phyloP scores from a whole-genome alignment of 1,140 invertebrate genomes.

The Onthophagus taurus region DNA sequence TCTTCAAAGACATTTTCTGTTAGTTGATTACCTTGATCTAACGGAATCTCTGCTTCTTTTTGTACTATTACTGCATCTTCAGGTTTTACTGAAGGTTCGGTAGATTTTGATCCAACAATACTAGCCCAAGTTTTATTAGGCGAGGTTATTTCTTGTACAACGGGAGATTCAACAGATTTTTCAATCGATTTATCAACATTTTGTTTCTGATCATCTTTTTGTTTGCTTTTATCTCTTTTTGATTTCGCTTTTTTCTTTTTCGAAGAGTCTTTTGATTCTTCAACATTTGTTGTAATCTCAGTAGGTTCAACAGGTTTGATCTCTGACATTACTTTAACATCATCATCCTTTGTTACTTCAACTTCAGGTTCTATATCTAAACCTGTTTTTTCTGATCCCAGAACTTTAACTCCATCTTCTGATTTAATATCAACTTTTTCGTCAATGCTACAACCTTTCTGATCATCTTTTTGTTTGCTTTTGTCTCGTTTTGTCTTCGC shows the following conservation, averaged over 20 bases:
- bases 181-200: background rate
- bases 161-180: too few relatives aligned
- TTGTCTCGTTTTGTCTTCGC: conserved; percentile 2
- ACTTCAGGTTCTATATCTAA: background rate
- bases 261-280: background rate
- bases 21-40: too few relatives aligned
- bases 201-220: background rate
- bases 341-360: background rate
- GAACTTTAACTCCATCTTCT: background rate
- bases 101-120: background rate
- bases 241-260: background rate
- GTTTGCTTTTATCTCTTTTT: conserved; percentile 2
- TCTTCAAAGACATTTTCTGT: background rate
- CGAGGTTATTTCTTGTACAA: background rate
- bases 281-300: background rate
- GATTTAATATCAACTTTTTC: background rate
- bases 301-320: background rate
- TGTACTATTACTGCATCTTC: background rate
- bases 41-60: background rate
- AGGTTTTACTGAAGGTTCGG: background rate
- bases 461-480: background rate
- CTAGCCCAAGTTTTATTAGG: background rate
- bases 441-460: conserved; percentile 1
- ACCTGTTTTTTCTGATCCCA: background rate
- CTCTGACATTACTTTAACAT: background rate